Percentiles rank a stretch among this genome's conserved stretches.
These are phyloP conservation scores for Austrofundulus limnaeus DNA, from an alignment of 2,113 vertebrate genomes.

Conservation along the genomic window DNA sequence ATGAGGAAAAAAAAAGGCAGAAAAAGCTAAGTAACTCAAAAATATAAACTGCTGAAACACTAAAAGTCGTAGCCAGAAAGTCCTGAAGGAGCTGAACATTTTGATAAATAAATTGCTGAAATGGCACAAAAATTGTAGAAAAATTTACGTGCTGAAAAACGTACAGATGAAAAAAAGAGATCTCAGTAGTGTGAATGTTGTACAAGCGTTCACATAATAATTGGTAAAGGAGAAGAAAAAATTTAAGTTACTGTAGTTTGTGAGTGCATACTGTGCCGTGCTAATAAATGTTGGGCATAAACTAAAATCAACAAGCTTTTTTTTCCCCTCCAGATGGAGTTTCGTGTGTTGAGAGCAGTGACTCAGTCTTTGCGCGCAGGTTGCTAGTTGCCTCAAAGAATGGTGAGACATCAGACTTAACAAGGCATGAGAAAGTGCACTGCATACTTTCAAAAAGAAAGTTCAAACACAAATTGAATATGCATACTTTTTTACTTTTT, in stretches of 20 bases:
- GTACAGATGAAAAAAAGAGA: too few relatives aligned
- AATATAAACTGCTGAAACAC: too few relatives aligned
- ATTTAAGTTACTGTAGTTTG: not conserved
- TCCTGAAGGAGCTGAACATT: too few relatives aligned
- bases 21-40: too few relatives aligned
- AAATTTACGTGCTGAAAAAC: too few relatives aligned
- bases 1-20: too few relatives aligned
- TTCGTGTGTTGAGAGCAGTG: conserved; percentile 42
- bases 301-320: conserved; percentile 29
- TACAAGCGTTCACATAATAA: too few relatives aligned
- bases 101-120: too few relatives aligned
- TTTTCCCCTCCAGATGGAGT: conserved; percentile 46
- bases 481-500: too few relatives aligned
- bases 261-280: conserved; percentile 8
- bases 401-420: conserved; percentile 29
- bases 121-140: too few relatives aligned
- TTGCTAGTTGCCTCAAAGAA: conserved; percentile 36
- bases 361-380: conserved; percentile 43
- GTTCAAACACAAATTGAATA: conserved; percentile 4
- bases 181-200: too few relatives aligned
- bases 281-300: conserved; percentile 17
- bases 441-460: conserved; percentile 15
- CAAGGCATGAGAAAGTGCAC: conserved; percentile 26
- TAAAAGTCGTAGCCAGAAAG: too few relatives aligned
- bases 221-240: not conserved